These are phyloP conservation scores for Gonatopus flavifemur DNA, from an alignment of 1,140 invertebrate genomes.

Conservation along the genomic window DNA sequence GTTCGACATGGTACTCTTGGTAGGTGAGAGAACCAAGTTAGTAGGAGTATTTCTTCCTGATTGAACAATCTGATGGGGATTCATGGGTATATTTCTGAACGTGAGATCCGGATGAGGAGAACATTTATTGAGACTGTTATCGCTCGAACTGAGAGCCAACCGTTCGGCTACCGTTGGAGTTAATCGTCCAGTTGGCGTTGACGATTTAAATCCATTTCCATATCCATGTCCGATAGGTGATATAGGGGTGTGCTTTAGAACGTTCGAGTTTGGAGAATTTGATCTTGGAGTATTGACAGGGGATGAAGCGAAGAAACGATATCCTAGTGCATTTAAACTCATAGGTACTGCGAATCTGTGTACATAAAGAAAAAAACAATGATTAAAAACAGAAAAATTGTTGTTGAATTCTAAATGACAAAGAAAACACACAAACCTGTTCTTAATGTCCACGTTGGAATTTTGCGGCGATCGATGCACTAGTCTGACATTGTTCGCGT, in stretches of 20 bases:
- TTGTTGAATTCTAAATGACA: not conserved
- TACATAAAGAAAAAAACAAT: constrained; percentile 12
- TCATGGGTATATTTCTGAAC: constrained; percentile 21
- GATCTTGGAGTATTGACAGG: constrained; percentile 29
- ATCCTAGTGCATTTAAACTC: constrained; percentile 45
- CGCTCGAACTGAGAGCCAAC: constrained; percentile 24
- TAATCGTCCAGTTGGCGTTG: constrained; percentile 37
- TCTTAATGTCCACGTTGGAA: constrained; percentile 41
- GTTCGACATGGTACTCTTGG: constrained; percentile 73
- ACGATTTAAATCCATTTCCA: constrained; percentile 40
- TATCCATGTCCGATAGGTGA: constrained; percentile 44
- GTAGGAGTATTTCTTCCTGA: constrained; percentile 40
- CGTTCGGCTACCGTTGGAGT: constrained; percentile 38
- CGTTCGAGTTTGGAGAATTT: constrained; percentile 27
- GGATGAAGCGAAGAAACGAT: constrained; percentile 51
- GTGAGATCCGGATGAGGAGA: constrained; percentile 27
- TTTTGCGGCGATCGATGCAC: constrained; percentile 29
- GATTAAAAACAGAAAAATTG: not conserved
- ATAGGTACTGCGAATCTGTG: constrained; percentile 49
- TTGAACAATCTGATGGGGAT: constrained; percentile 11
- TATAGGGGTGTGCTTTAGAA: constrained; percentile 35
- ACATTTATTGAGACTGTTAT: constrained; percentile 28
- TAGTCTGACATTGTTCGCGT: constrained; percentile 20
- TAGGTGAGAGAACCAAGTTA: constrained; percentile 62
- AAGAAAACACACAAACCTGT: constrained; percentile 32